Conservation (phyloP, 2,888 invertebrate species). For the Heteromurus nitidus region DNA sequence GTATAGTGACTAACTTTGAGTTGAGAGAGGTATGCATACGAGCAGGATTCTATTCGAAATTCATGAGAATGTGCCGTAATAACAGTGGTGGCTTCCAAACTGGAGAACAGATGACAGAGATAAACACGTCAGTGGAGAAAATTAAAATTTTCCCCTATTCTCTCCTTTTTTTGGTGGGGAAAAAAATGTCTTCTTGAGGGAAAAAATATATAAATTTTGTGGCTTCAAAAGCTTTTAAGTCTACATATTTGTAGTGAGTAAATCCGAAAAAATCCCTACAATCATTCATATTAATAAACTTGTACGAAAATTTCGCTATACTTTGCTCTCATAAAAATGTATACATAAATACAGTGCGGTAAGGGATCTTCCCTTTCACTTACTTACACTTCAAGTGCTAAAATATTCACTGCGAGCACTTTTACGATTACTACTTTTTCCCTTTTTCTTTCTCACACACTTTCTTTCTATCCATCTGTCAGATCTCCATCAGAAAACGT, state of each 20-base stretch:
- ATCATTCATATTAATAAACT: slow-evolving; percentile 52
- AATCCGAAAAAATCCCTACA: slow-evolving; percentile 42
- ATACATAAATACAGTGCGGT: not conserved
- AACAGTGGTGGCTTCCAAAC: slow-evolving; percentile 28
- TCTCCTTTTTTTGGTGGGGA: slow-evolving; percentile 3
- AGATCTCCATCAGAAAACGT: no score
- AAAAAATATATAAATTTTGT: slow-evolving; percentile 30
- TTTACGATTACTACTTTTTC: slow-evolving; percentile 41
- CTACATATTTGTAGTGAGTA: slow-evolving; percentile 35
- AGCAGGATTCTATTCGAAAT: slow-evolving; percentile 31
- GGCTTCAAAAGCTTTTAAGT: slow-evolving; percentile 41
- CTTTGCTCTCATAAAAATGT: not conserved
- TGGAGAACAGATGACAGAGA: slow-evolving; percentile 58
- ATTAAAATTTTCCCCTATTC: slow-evolving; percentile 45
- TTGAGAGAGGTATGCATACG: not conserved
- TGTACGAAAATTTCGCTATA: slow-evolving; percentile 14
- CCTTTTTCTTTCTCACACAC: no score
- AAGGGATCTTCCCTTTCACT: slow-evolving; percentile 6
- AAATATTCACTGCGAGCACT: slow-evolving; percentile 40
- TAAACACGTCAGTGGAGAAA: slow-evolving; percentile 56
- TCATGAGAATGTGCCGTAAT: slow-evolving; percentile 37
- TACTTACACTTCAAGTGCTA: slow-evolving; percentile 41
- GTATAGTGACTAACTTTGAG: no score
- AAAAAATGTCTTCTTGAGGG: slow-evolving; percentile 14
- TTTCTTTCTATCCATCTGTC: no score